Percentiles rank a stretch among this genome's conserved stretches.
Evolutionary conservation across 2,888 invertebrate species (phyloP).

Genomic region (Diplazon laetatorius): DNA sequence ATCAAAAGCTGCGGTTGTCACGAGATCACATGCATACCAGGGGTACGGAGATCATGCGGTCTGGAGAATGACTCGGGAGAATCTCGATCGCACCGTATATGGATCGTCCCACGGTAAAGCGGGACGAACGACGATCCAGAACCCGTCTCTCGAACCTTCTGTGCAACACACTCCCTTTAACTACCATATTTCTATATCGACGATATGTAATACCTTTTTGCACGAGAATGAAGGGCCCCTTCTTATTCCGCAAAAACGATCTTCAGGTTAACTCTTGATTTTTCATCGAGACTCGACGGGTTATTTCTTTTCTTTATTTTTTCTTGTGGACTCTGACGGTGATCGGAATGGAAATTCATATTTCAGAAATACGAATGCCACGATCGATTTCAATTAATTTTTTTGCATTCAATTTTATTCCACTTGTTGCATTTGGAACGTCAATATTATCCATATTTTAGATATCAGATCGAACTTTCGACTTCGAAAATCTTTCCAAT

Average conservation of each 20-base stretch:
- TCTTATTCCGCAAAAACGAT: slow-evolving; percentile 41
- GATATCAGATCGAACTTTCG: not conserved
- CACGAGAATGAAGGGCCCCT: slow-evolving; percentile 14
- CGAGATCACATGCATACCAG: slow-evolving; percentile 27
- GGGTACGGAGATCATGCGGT: slow-evolving; percentile 43
- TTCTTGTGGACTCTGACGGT: too few species aligned
- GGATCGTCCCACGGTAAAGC: slow-evolving; percentile 63
- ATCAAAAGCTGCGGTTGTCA: slow-evolving; percentile 55
- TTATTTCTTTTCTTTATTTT: too few species aligned
- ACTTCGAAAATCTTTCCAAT: not conserved
- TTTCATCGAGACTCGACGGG: slow-evolving; percentile 38
- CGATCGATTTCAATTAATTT: slow-evolving; percentile 25
- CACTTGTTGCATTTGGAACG: not conserved
- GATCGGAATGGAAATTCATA: too few species aligned
- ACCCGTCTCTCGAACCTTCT: slow-evolving; percentile 45
- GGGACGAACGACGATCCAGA: slow-evolving; percentile 54
- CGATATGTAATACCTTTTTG: slow-evolving; percentile 18
- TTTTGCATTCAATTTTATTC: not conserved
- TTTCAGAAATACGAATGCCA: too few species aligned
- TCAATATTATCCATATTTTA: not conserved
- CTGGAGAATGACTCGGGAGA: slow-evolving; percentile 60
- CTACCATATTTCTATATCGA: not conserved
- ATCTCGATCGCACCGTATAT: slow-evolving; percentile 64
- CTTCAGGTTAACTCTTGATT: slow-evolving; percentile 41
- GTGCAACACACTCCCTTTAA: slow-evolving; percentile 18